A percentile compares a stretch with the other conserved stretches of the same genome.
These are phyloP conservation scores for Leucophenga montana DNA, from an alignment of 2,888 invertebrate species.

Conservation along the genomic window DNA sequence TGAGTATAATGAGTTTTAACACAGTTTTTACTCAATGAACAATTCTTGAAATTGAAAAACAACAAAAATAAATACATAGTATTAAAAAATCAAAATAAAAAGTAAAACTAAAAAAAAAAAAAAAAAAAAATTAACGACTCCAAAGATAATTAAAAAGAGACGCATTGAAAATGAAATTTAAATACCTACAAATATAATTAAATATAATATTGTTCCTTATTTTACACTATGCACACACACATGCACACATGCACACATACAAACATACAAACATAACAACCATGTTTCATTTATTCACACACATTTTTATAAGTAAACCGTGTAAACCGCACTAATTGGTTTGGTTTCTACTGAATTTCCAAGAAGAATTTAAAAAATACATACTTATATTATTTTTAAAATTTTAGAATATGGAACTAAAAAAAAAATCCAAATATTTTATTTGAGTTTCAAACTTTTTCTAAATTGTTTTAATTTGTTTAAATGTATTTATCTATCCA, in stretches of 20 bases:
- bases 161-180: conserved; percentile 10
- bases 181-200: conserved; percentile 21
- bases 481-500: too few relatives aligned
- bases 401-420: conserved; percentile 40
- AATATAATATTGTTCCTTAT: conserved; percentile 25
- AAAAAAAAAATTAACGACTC: conserved; percentile 29
- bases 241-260: conserved; percentile 14
- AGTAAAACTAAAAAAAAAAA: conserved; percentile 32
- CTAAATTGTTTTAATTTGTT: too few relatives aligned
- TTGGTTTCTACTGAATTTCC: conserved; percentile 26
- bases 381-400: conserved; percentile 8
- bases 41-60: neutral
- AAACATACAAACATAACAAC: too few relatives aligned
- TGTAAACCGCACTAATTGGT: conserved; percentile 24
- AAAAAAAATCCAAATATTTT: conserved; percentile 32
- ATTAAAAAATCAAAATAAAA: conserved; percentile 23
- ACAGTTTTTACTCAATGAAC: too few relatives aligned
- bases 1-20: too few relatives aligned
- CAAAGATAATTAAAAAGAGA: conserved; percentile 31
- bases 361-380: conserved; percentile 28
- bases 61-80: conserved; percentile 28
- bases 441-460: too few relatives aligned
- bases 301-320: conserved; percentile 36
- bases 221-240: conserved; percentile 21
- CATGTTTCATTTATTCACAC: conserved; percentile 32